Evolutionary conservation across 2,888 invertebrate species (phyloP).

Genomic region (Tricholauxania praeusta): DNA sequence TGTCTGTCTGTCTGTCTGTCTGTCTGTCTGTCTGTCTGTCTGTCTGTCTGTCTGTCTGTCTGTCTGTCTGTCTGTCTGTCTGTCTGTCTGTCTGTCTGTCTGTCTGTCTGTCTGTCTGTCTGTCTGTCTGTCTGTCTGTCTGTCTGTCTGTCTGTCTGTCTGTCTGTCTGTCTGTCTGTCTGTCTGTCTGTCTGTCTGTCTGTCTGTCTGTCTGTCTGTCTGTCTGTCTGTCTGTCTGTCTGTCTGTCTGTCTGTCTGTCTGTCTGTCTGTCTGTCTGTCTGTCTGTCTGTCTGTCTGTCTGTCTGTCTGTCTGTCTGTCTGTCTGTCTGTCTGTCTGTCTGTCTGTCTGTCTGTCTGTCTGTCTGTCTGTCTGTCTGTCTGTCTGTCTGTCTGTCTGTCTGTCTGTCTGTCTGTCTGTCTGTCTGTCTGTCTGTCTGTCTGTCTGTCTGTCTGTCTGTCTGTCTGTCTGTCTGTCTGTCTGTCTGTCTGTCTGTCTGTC

Average conservation of each 20-base stretch:
- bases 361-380: slow-evolving; percentile 27
- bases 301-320: slow-evolving; percentile 30
- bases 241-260: slow-evolving; percentile 30
- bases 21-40: slow-evolving; percentile 20
- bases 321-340: slow-evolving; percentile 30
- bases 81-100: slow-evolving; percentile 30
- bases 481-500: slow-evolving; percentile 32
- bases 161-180: slow-evolving; percentile 27
- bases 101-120: slow-evolving; percentile 30
- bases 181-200: slow-evolving; percentile 28
- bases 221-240: slow-evolving; percentile 36
- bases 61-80: slow-evolving; percentile 23
- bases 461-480: slow-evolving; percentile 30
- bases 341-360: slow-evolving; percentile 31
- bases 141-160: slow-evolving; percentile 30
- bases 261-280: slow-evolving; percentile 30
- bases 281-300: slow-evolving; percentile 30
- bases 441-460: slow-evolving; percentile 28
- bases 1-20: slow-evolving; percentile 20
- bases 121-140: slow-evolving; percentile 29
- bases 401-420: slow-evolving; percentile 29
- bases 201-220: slow-evolving; percentile 37
- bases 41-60: slow-evolving; percentile 20
- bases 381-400: slow-evolving; percentile 30
- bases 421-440: slow-evolving; percentile 30